phyloP scores from a whole-genome alignment of 2,888 invertebrate genomes.

The Diarsia brunnea region DNA sequence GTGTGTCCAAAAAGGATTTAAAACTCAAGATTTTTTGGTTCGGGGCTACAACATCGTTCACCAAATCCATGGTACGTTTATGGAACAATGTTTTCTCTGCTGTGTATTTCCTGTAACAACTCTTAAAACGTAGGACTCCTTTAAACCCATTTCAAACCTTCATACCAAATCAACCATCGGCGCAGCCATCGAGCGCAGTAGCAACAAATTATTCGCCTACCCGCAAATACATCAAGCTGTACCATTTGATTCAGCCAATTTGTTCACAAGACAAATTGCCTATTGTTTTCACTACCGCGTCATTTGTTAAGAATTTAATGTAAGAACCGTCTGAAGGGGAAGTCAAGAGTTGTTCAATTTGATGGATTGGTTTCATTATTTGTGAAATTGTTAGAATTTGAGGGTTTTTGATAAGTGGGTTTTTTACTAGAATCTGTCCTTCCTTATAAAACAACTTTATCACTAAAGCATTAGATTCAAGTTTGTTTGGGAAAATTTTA shows the following conservation, averaged over 20 bases:
- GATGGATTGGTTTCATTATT: slow-evolving; percentile 42
- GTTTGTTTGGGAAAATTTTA: no score
- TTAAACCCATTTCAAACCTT: neutral
- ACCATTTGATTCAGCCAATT: slow-evolving; percentile 65
- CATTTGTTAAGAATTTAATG: slow-evolving; percentile 61
- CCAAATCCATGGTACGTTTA: neutral
- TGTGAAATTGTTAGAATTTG: slow-evolving; percentile 4
- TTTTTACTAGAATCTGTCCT: no score
- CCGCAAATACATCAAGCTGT: slow-evolving; percentile 56
- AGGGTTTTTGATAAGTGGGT: slow-evolving; percentile 6
- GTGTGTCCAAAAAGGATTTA: neutral
- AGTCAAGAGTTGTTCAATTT: slow-evolving; percentile 32
- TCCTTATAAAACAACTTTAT: no score
- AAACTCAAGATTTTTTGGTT: neutral
- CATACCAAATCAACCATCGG: neutral
- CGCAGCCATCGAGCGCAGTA: slow-evolving; percentile 35
- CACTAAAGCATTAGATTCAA: no score
- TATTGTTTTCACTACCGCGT: slow-evolving; percentile 53
- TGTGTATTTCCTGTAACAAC: neutral
- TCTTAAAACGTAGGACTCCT: neutral
- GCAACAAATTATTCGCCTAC: slow-evolving; percentile 53
- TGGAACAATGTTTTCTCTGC: neutral
- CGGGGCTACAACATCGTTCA: neutral
- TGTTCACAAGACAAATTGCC: slow-evolving; percentile 64
- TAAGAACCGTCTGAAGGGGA: slow-evolving; percentile 19